phyloP scores from a whole-genome alignment of 2,113 vertebrate species.

The Rynchops niger region DNA sequence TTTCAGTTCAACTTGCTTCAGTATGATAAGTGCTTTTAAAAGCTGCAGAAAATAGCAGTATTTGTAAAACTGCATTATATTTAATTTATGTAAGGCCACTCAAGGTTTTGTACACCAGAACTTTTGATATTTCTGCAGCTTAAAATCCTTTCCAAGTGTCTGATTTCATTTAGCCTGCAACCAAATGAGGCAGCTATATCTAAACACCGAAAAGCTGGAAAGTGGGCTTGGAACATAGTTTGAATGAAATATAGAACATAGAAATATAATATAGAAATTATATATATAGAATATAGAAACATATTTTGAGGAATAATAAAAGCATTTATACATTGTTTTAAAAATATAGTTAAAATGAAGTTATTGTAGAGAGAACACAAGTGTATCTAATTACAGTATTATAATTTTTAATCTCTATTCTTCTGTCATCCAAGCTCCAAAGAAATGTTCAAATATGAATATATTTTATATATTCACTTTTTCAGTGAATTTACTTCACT shows the following conservation, averaged over 20 bases:
- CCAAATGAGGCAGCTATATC: not conserved
- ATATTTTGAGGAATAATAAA: not conserved
- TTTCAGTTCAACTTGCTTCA: not conserved
- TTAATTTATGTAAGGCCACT: not conserved
- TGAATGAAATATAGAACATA: too few species aligned
- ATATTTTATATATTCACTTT: not conserved
- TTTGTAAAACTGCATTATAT: not conserved
- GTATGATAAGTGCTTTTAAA: not conserved
- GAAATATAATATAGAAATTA: too few species aligned
- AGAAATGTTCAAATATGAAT: not conserved
- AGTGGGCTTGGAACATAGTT: not conserved
- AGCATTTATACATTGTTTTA: not conserved
- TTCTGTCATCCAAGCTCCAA: not conserved
- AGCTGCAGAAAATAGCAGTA: not conserved
- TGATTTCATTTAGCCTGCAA: not conserved
- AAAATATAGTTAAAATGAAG: not conserved
- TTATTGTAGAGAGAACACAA: not conserved
- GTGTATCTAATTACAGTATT: not conserved
- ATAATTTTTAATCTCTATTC: not conserved
- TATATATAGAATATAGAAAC: not conserved
- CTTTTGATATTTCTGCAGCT: not conserved
- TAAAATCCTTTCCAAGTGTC: not conserved
- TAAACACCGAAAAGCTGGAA: not conserved
- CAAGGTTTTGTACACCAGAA: not conserved
- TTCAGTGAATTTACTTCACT: not conserved